Base-by-base conservation (phyloP, 2,797 vertebrate genomes). In the Pyrocephalus nanus region DNA sequence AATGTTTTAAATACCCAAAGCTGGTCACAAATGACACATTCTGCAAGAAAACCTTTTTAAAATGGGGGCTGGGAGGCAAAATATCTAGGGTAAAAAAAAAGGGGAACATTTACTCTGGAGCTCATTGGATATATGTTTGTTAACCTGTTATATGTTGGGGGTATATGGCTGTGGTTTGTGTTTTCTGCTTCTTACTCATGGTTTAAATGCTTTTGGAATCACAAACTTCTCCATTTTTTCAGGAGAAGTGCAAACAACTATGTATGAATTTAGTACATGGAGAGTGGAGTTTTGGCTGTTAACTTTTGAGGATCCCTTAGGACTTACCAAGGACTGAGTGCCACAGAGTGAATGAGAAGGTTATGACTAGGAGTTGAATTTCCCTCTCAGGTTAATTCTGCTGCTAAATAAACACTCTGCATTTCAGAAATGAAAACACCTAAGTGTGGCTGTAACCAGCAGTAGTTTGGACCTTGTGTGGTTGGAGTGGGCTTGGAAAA, bases 1-100 rank as follows among this genome's bases (percentile, higher is more conserved):
- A 97, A 97, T 95, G 97, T 95, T 98, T 98, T 97, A 97, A 97
- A 97, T 96, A 97, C 96, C 95, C 97, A 94, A 91, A 88, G 96
- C 94, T 89, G 93, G 92, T 92, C 79, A 78, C 95, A 92, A 85
- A 80, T 97, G 97, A 97, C 93, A 97, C 88, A 95, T 92, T 79
- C 88, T 93, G 77, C 70, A 83, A 91, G 94, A 89, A 88, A 93
- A 90, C 65, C 66, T 88, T 94, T 91, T 77, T 30, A 66, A 50
- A 72, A 15, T n/a, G 30, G n/a, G 67, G 83, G 64, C 53, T 86
- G 79, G 61, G 78, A 85, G 40, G 40, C 17, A 58, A 89, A 92
- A 88, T 81, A 81, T 47, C 43, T 42, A 74, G 50, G 36, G 23
- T 40, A 3, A 55, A 66, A 89, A 66, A 76, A 80, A 40, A 42